A percentile compares a stretch with the other conserved stretches of the same genome.
These are phyloP conservation scores for Poeciliopsis gracilis DNA, from an alignment of 2,797 vertebrate species.

Conservation along the genomic window DNA sequence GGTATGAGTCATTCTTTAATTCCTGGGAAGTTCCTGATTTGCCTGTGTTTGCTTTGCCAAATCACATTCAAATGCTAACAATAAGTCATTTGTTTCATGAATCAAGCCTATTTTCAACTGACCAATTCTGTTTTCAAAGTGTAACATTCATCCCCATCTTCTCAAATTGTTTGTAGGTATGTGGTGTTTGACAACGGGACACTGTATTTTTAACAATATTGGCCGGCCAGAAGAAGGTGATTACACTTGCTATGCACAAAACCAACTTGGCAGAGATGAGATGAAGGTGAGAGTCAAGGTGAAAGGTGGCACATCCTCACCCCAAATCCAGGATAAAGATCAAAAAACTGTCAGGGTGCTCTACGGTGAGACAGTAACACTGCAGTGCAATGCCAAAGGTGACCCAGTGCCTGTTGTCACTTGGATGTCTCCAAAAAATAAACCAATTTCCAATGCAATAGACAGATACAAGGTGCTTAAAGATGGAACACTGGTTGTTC, in stretches of 20 bases:
- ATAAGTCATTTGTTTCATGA: neutral
- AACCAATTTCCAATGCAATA: constrained; percentile 75
- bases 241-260: constrained; percentile 94
- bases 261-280: constrained; percentile 91
- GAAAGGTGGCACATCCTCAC: constrained; percentile 80
- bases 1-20: constrained; percentile 51
- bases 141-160: neutral
- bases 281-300: constrained; percentile 90
- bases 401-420: constrained; percentile 82
- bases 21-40: neutral
- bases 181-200: constrained; percentile 94
- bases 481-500: constrained; percentile 88
- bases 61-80: neutral
- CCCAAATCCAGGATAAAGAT: constrained; percentile 80
- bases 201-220: constrained; percentile 89
- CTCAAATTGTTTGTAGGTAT: constrained; percentile 62
- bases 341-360: constrained; percentile 69
- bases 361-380: constrained; percentile 81
- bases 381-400: constrained; percentile 84
- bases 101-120: neutral
- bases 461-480: constrained; percentile 86
- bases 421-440: constrained; percentile 89
- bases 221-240: constrained; percentile 88
- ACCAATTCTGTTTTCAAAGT: neutral
- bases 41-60: neutral